These are phyloP conservation scores for Catharus ustulatus DNA, from an alignment of 2,797 vertebrate genomes.

Conservation along the genomic window DNA sequence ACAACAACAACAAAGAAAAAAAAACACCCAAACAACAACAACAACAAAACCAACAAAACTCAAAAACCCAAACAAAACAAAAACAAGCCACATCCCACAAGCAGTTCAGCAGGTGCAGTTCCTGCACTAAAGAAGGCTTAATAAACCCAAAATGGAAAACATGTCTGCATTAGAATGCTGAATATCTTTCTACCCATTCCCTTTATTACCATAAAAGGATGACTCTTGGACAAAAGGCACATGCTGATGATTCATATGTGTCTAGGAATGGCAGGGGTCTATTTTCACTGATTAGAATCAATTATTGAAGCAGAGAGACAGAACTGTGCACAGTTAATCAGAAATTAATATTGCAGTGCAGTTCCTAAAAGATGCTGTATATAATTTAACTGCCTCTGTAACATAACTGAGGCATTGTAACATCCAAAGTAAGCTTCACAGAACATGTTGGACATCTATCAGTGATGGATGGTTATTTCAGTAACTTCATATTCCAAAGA, in stretches of 20 bases:
- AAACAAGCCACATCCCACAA: fast-evolving
- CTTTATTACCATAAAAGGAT: background rate
- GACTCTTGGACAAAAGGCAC: background rate
- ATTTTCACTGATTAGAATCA: background rate
- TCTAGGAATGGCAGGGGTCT: background rate
- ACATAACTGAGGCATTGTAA: background rate
- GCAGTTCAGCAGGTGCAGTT: background rate
- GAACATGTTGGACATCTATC: background rate
- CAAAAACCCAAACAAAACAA: background rate
- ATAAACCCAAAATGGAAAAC: background rate
- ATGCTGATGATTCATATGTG: background rate
- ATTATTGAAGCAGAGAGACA: background rate
- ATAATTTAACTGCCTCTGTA: background rate
- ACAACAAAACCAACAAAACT: background rate
- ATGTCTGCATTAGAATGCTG: background rate
- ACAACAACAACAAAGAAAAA: background rate
- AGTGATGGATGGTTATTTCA: background rate
- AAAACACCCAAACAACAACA: too few relatives aligned
- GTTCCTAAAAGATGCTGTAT: background rate
- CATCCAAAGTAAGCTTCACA: background rate
- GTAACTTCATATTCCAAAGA: background rate
- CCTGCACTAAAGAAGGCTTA: background rate
- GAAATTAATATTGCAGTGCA: background rate
- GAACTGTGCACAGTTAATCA: background rate
- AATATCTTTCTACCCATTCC: background rate